Conservation (phyloP, 2,888 invertebrate species). For the Cenopis cana region DNA sequence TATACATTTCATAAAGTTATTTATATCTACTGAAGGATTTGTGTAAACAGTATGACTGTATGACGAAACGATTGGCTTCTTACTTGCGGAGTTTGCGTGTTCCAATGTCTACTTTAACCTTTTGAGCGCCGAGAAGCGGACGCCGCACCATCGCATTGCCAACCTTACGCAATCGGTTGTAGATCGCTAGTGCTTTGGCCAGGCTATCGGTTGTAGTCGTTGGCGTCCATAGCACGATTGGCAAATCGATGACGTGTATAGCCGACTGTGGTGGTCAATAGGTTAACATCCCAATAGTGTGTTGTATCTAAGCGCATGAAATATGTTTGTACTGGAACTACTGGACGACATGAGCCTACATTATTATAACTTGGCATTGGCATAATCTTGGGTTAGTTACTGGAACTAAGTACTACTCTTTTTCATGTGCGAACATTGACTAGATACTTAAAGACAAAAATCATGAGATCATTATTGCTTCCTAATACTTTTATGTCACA, state of each 20-base stretch:
- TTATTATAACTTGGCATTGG: conserved; percentile 5
- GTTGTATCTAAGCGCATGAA: neutral
- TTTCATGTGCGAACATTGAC: neutral
- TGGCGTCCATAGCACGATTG: too few species aligned
- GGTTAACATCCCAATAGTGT: conserved; percentile 4
- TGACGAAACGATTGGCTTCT: neutral
- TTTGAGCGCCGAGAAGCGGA: too few species aligned
- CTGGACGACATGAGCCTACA: neutral
- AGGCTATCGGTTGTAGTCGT: too few species aligned
- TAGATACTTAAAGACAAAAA: conserved; percentile 9
- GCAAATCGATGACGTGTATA: too few species aligned
- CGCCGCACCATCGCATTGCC: too few species aligned
- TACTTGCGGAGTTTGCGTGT: neutral
- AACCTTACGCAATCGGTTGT: too few species aligned
- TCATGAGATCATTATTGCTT: conserved; percentile 1
- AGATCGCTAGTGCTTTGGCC: too few species aligned
- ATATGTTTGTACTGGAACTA: neutral
- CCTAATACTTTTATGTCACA: conserved; percentile 11
- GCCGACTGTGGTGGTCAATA: too few species aligned
- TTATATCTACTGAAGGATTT: too few species aligned
- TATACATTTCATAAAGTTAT: too few species aligned
- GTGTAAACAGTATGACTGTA: neutral
- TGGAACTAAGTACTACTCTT: neutral
- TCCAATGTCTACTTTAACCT: neutral
- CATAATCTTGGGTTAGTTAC: too few species aligned